Percentiles rank a stretch among this genome's conserved stretches.
Conservation (phyloP, 2,113 vertebrate genomes). For the Eleginops maclovinus region DNA sequence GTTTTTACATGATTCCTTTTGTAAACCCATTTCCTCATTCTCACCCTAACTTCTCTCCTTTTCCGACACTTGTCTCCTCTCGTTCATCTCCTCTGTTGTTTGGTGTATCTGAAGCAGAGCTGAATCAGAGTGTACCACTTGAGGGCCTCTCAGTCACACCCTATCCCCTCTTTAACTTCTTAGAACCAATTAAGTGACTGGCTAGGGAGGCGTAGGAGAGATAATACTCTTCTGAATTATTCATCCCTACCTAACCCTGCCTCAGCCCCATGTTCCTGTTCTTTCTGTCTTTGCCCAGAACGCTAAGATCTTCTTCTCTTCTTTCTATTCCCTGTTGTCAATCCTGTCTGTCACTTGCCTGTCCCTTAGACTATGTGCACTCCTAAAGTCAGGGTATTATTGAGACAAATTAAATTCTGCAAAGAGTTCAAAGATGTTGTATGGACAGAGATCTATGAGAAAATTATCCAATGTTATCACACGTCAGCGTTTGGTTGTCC, state of each 20-base stretch:
- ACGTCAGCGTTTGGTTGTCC: too few relatives aligned
- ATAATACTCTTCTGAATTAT: conserved; percentile 73
- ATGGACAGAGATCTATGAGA: too few relatives aligned
- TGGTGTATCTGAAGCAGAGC: conserved; percentile 24
- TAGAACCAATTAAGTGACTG: conserved; percentile 68
- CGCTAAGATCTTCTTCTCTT: not conserved
- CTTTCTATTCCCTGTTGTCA: conserved; percentile 19
- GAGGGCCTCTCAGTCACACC: conserved; percentile 48
- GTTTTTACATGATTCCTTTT: not conserved
- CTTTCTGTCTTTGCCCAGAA: conserved; percentile 3
- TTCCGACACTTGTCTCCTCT: not conserved
- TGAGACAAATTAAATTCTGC: not conserved
- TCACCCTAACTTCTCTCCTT: not conserved
- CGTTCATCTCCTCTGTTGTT: conserved; percentile 7
- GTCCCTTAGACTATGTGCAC: not conserved
- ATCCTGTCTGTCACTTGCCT: conserved; percentile 2
- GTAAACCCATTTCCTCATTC: not conserved
- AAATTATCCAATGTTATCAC: too few relatives aligned
- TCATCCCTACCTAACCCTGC: conserved; percentile 48
- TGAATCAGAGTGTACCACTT: conserved; percentile 53
- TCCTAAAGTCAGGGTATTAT: not conserved
- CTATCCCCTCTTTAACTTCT: conserved; percentile 68
- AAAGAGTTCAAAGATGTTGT: not conserved
- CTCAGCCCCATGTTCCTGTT: conserved; percentile 13
- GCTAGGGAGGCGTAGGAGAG: conserved; percentile 46